Evolutionary conservation across 2,888 invertebrate genomes (phyloP).

Genomic region (Drosophila paramelanica): DNA sequence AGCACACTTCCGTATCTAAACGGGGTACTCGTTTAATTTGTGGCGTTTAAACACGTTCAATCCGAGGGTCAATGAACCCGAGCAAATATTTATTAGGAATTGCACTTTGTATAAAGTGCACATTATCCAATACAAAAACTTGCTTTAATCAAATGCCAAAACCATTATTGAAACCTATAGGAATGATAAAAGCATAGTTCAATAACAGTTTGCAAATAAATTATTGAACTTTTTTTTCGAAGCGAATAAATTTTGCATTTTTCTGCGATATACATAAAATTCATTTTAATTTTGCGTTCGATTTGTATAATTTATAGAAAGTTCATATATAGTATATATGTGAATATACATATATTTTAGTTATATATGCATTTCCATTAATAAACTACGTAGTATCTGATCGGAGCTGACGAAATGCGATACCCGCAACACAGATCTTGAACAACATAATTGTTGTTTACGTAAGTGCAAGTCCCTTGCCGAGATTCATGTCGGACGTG

Average conservation of each 20-base stretch:
- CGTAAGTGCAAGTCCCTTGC: constrained; percentile 39
- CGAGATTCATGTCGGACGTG: constrained; percentile 58
- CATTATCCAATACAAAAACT: constrained; percentile 4
- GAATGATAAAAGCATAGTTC: neutral
- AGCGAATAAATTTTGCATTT: neutral
- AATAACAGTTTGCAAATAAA: neutral
- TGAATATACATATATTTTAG: neutral
- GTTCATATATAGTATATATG: neutral
- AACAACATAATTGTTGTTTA: constrained; percentile 37
- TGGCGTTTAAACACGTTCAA: constrained; percentile 8
- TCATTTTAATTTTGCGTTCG: neutral
- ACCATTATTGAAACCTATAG: no score
- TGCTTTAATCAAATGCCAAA: no score
- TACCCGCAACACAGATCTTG: constrained; percentile 13
- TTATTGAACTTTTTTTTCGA: neutral
- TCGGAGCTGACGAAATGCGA: constrained; percentile 6
- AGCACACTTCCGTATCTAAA: neutral
- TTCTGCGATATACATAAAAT: neutral
- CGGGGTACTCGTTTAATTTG: neutral
- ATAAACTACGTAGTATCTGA: constrained; percentile 22
- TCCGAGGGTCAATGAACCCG: constrained; percentile 6
- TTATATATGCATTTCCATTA: neutral
- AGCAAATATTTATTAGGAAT: neutral
- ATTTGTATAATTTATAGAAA: constrained; percentile 1
- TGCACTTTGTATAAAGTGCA: neutral